These are phyloP conservation scores for Dendrocincla tyrannina DNA, from an alignment of 2,797 vertebrate genomes.

Conservation along the genomic window DNA sequence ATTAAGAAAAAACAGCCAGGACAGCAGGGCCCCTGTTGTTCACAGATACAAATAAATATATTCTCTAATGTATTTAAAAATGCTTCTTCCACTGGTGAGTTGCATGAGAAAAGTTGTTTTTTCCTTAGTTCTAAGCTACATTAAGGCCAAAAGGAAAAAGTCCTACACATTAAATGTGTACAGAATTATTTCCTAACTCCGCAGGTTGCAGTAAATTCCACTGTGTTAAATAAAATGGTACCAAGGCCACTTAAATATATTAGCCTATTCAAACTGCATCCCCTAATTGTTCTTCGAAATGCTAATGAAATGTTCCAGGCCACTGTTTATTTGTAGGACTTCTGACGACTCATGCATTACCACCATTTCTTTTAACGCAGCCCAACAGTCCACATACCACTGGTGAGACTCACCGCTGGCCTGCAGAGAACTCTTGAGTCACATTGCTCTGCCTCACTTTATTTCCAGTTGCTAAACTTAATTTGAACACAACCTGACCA, in stretches of 20 bases:
- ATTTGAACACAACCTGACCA: not conserved
- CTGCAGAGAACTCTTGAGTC: not conserved
- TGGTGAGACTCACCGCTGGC: not conserved
- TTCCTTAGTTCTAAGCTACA: slow-evolving; percentile 59
- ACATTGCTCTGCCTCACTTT: not conserved
- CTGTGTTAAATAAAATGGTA: slow-evolving; percentile 74
- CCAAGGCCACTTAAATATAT: slow-evolving; percentile 71
- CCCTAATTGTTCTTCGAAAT: slow-evolving; percentile 74
- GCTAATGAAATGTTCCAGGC: slow-evolving; percentile 70
- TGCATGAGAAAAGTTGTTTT: slow-evolving; percentile 52
- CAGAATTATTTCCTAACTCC: slow-evolving; percentile 73
- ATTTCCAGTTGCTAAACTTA: not conserved
- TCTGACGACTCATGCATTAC: slow-evolving; percentile 50
- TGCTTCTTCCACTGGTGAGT: slow-evolving; percentile 48
- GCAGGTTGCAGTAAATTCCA: slow-evolving; percentile 68
- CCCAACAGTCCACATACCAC: not conserved
- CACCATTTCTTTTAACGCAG: slow-evolving; percentile 56
- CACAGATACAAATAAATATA: slow-evolving; percentile 62
- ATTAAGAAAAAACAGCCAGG: slow-evolving; percentile 24
- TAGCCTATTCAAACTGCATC: slow-evolving; percentile 70
- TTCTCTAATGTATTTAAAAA: slow-evolving; percentile 44
- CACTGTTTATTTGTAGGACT: slow-evolving; percentile 66
- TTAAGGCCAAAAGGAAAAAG: slow-evolving; percentile 57
- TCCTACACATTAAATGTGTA: slow-evolving; percentile 61
- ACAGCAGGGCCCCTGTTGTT: not conserved